These are phyloP conservation scores for Ommatoiulus sabulosus DNA, from an alignment of 2,888 invertebrate species.

Conservation along the genomic window DNA sequence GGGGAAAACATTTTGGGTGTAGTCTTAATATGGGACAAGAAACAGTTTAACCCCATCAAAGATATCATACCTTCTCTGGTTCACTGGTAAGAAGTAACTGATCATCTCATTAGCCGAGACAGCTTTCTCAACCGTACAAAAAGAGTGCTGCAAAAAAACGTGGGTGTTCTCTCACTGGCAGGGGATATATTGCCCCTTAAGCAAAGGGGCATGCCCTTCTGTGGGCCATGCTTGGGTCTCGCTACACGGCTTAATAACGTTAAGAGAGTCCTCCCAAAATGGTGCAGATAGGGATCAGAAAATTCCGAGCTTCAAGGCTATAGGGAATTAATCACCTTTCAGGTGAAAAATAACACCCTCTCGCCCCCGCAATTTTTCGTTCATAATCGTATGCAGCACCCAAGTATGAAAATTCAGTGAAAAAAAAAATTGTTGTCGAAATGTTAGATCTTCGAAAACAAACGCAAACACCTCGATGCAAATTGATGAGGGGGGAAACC, in stretches of 20 bases:
- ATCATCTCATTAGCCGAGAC: slow-evolving; percentile 35
- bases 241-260: slow-evolving; percentile 1
- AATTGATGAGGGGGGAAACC: slow-evolving; percentile 43
- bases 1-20: slow-evolving; percentile 29
- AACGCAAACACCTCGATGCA: slow-evolving; percentile 33
- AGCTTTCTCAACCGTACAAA: slow-evolving; percentile 27
- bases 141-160: neutral
- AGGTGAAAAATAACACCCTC: slow-evolving; percentile 35
- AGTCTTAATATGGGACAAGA: slow-evolving; percentile 43
- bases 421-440: slow-evolving; percentile 23
- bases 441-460: slow-evolving; percentile 17
- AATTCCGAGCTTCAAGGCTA: slow-evolving; percentile 26
- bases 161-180: slow-evolving; percentile 19
- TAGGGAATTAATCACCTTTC: slow-evolving; percentile 40
- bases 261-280: slow-evolving; percentile 12
- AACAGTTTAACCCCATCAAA: slow-evolving; percentile 40
- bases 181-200: slow-evolving; percentile 30
- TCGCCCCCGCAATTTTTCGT: slow-evolving; percentile 7
- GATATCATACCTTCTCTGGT: slow-evolving; percentile 13
- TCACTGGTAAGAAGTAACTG: slow-evolving; percentile 30
- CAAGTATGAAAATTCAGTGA: slow-evolving; percentile 26
- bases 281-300: slow-evolving; percentile 28
- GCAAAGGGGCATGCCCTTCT: slow-evolving; percentile 24
- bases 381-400: slow-evolving; percentile 12
- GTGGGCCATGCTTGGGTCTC: neutral